phyloP scores from a whole-genome alignment of 37 sponge, comb jelly and placozoan species.

The Cliona cf. orientalis region DNA sequence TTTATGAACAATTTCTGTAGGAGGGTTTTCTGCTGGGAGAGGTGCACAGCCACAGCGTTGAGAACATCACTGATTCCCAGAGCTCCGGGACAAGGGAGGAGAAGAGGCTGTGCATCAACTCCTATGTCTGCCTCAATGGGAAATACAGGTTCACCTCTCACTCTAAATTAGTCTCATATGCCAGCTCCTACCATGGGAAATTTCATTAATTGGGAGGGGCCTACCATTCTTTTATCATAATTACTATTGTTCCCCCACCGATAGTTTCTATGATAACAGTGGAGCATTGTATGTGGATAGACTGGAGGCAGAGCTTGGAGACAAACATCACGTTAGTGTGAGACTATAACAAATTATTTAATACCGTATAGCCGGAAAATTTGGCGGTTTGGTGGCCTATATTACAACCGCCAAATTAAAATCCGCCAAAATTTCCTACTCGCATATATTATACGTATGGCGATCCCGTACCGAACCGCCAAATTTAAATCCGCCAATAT shows the following conservation, averaged over 20 bases:
- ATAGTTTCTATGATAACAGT: conserved; percentile 59
- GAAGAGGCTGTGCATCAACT: conserved; percentile 48
- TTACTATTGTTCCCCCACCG: not conserved
- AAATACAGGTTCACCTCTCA: conserved; percentile 34
- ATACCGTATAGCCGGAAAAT: no score
- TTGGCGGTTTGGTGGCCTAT: no score
- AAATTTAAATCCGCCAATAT: no score
- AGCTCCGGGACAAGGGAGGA: conserved; percentile 39
- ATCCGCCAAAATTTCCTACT: no score
- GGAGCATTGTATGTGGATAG: conserved; percentile 27
- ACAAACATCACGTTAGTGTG: conserved; percentile 15
- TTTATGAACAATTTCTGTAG: conserved; percentile 5
- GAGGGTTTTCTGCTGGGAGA: conserved; percentile 65
- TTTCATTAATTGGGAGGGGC: not conserved
- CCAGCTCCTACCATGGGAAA: not conserved
- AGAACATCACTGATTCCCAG: conserved; percentile 69
- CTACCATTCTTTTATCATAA: not conserved
- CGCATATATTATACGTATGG: no score
- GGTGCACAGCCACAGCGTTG: conserved; percentile 16
- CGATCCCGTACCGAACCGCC: no score
- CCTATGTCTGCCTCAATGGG: conserved; percentile 8
- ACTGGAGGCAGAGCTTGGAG: conserved; percentile 19
- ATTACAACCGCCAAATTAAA: no score
- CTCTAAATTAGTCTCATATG: not conserved
- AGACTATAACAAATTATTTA: not conserved